Evolutionary conservation across 2,888 invertebrate species (phyloP).

Genomic region (Conus canariensis): DNA sequence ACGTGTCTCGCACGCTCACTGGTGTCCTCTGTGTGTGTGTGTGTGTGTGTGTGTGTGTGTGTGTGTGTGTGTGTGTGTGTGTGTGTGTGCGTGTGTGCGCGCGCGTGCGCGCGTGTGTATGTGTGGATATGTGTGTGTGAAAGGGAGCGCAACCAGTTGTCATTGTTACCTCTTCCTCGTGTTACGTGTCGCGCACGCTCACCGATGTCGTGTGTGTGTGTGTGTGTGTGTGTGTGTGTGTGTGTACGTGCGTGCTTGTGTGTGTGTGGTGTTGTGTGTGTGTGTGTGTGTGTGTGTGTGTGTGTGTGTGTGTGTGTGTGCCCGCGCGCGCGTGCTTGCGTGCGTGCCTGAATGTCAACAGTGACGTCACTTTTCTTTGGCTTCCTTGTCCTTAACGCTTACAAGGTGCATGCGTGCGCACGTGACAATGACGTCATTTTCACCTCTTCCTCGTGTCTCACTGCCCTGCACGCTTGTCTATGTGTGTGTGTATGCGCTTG

Average conservation of each 20-base stretch:
- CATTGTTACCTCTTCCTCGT: neutral
- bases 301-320: too few relatives aligned
- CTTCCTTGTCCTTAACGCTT: too few relatives aligned
- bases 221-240: neutral
- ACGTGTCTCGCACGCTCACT: too few relatives aligned
- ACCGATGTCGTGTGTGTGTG: neutral
- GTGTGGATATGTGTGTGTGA: neutral
- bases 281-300: neutral
- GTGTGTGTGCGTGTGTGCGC: neutral
- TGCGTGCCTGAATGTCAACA: too few relatives aligned
- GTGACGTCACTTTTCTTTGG: too few relatives aligned
- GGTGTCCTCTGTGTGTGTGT: neutral
- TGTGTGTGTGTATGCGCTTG: neutral
- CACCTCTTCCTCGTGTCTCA: neutral
- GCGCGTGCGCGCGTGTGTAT: neutral
- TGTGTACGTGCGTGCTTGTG: neutral
- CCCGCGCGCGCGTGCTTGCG: too few relatives aligned
- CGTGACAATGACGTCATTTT: too few relatives aligned
- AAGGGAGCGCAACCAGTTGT: neutral
- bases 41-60: constrained; percentile 2
- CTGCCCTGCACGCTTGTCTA: neutral
- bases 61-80: neutral
- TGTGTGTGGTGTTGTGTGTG: neutral
- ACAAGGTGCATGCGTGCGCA: too few relatives aligned
- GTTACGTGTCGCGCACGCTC: neutral